phyloP scores from a whole-genome alignment of 1,140 invertebrate species.

The Nylanderia fulva region DNA sequence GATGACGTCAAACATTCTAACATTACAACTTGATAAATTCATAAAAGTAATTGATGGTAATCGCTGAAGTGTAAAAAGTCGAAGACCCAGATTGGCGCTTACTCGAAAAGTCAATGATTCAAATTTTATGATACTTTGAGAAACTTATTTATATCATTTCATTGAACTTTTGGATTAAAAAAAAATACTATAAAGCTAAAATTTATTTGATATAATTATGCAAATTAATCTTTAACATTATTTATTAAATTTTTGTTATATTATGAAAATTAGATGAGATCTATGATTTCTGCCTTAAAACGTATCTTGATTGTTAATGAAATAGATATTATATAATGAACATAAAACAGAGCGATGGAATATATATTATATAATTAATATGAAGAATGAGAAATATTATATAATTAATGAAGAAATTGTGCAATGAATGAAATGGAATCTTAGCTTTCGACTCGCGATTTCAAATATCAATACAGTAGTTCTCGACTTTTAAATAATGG shows the following conservation, averaged over 20 bases:
- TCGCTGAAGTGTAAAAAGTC: neutral
- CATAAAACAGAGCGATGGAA: no score
- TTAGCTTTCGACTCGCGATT: neutral
- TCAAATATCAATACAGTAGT: constrained; percentile 1
- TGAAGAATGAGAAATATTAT: neutral
- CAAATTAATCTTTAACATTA: neutral
- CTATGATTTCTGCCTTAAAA: neutral
- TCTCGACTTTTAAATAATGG: constrained; percentile 14
- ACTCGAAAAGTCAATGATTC: neutral
- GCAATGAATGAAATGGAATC: neutral
- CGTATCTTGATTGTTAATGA: constrained; percentile 16
- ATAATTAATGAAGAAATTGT: constrained; percentile 21
- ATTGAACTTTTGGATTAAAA: neutral
- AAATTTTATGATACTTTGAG: neutral
- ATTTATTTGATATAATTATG: neutral
- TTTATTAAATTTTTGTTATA: neutral
- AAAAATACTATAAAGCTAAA: neutral
- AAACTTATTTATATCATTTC: neutral
- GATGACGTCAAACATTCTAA: neutral
- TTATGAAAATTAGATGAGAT: constrained; percentile 14
- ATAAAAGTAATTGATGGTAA: neutral
- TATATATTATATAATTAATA: no score
- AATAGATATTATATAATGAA: neutral
- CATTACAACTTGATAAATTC: neutral
- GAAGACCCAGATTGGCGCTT: neutral